Base-by-base conservation (phyloP, 2,113 vertebrate genomes). In the Atlantisia rogersi region DNA sequence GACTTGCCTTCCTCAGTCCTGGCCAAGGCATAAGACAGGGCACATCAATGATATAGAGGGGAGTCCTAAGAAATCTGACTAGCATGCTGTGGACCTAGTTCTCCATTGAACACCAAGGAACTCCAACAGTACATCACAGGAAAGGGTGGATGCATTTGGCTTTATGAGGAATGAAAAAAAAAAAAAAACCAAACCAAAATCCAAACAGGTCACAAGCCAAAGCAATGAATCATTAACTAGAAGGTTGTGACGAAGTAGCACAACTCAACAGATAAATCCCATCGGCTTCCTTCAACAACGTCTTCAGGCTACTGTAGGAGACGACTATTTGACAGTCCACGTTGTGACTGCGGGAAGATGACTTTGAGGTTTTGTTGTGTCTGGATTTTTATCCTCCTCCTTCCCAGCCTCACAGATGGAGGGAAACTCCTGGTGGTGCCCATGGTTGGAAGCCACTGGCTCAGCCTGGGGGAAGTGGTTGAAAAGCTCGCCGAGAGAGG, bases 361-460 rank as follows among this genome's bases (percentile, higher is more conserved):
- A 21, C 40, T 60, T 19, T 10, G 32, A 4, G 4, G 24, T 44
- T 93, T 44, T 55, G 21, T 75, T 78, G 6, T 39, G 26, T 79
- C 58, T 93, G 85, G 29, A 73, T 86, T 40, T 76, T 68, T 53
- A n/a, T 86, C n/a, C 13, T 96, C 39, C 18, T 94, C 16, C 9
- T 69, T 26, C 39, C 93, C 13, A 56, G 80, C 76, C 75, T 95
- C 3, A 88, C 94, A 15, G 89, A 97, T 15, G 97, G 97, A 83
- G 98, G 97, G 14, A 98, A 98, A 56, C 88, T 99, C 14, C 96
- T 99, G 70, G 98, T 98, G 35, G 37, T 98, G 82, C 98, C 98
- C 46, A 97, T 98, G 96, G 98, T 97, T 16, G 98, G 98, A 32
- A 99, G 99, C 81, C 98, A 98, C 97, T 99, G 99, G 99, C 97